These are phyloP conservation scores for Crypturellus tataupa DNA, from an alignment of 2,797 vertebrate genomes.

Conservation along the genomic window DNA sequence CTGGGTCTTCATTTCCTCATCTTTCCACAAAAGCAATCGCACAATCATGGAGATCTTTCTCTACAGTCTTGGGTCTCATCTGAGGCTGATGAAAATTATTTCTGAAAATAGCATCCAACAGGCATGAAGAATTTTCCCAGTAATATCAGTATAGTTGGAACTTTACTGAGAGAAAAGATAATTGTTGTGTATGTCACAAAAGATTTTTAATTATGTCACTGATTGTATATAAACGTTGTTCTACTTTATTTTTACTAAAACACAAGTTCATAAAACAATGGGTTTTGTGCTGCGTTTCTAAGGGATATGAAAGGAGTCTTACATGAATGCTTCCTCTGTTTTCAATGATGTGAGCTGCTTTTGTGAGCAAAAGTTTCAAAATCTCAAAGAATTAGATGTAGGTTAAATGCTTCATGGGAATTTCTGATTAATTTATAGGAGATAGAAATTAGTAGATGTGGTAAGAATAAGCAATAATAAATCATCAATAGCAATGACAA, in stretches of 20 bases:
- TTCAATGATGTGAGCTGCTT: neutral
- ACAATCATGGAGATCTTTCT: neutral
- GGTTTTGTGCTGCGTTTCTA: neutral
- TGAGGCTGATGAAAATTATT: neutral
- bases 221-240: neutral
- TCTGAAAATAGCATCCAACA: neutral
- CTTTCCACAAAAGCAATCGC: neutral
- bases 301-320: neutral
- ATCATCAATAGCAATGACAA: neutral
- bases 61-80: neutral
- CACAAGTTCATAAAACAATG: neutral
- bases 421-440: neutral
- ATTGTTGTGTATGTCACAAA: neutral
- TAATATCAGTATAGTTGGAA: neutral
- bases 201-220: neutral
- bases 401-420: neutral
- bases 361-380: neutral
- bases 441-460: neutral
- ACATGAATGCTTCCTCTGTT: neutral
- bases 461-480: neutral
- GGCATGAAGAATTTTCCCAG: neutral
- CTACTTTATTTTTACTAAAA: neutral
- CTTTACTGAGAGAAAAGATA: neutral
- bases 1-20: neutral
- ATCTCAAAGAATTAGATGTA: neutral